phyloP scores from a whole-genome alignment of 2,888 invertebrate genomes.

The Tetramorium bicarinatum region DNA sequence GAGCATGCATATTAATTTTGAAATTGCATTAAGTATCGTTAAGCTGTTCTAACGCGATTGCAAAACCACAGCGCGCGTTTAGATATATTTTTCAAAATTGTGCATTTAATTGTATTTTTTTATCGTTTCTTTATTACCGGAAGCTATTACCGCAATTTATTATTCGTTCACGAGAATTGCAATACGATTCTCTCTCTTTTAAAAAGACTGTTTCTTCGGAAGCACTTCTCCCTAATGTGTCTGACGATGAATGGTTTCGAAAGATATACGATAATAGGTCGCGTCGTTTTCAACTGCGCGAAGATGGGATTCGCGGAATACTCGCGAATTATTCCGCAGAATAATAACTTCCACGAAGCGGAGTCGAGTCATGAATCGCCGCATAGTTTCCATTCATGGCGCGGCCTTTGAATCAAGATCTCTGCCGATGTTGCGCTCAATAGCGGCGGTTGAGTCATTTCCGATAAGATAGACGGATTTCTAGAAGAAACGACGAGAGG shows the following conservation, averaged over 20 bases:
- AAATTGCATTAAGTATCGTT: slow-evolving; percentile 3
- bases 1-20: neutral
- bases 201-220: slow-evolving; percentile 1
- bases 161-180: slow-evolving; percentile 1
- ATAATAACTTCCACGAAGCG: slow-evolving; percentile 48
- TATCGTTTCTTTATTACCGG: neutral
- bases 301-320: slow-evolving; percentile 48
- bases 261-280: slow-evolving; percentile 22
- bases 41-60: neutral
- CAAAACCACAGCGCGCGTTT: neutral
- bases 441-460: slow-evolving; percentile 55
- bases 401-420: slow-evolving; percentile 44
- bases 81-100: neutral
- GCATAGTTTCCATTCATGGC: slow-evolving; percentile 44
- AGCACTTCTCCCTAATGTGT: neutral
- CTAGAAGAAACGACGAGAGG: slow-evolving; percentile 22
- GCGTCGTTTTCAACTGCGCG: slow-evolving; percentile 17
- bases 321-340: slow-evolving; percentile 44
- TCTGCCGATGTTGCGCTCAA: slow-evolving; percentile 49
- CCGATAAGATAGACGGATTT: slow-evolving; percentile 56
- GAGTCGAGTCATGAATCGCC: slow-evolving; percentile 38
- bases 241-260: slow-evolving; percentile 24
- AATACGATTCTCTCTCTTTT: neutral
- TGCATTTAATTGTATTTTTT: neutral
- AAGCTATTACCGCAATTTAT: slow-evolving; percentile 16